A percentile compares a stretch with the other conserved stretches of the same genome.
Evolutionary conservation across 2,113 vertebrate genomes (phyloP).

Genomic region (Aldabrachelys gigantea): DNA sequence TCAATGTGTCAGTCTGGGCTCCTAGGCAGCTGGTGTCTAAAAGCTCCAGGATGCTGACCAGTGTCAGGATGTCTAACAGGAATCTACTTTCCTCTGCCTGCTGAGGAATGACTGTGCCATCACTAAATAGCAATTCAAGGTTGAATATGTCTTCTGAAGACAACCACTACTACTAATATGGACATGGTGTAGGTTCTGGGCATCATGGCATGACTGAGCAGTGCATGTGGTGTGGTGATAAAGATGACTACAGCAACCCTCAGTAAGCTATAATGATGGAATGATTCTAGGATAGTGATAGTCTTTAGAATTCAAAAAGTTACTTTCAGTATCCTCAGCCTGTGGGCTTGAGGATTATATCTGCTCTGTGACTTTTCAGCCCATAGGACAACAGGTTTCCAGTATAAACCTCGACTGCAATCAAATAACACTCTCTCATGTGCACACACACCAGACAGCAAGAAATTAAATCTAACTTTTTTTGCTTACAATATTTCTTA

Average conservation of each 20-base stretch:
- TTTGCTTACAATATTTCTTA: not conserved
- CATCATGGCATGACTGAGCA: not conserved
- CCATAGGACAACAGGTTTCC: not conserved
- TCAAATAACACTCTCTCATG: not conserved
- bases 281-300: not conserved
- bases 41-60: not conserved
- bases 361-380: not conserved
- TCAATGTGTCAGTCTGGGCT: not conserved
- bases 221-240: not conserved
- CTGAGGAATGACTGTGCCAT: not conserved
- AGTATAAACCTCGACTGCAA: not conserved
- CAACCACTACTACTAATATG: not conserved
- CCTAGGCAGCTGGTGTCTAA: not conserved
- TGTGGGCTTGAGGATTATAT: not conserved
- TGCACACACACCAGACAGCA: not conserved
- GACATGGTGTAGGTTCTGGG: not conserved
- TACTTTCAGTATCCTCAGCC: not conserved
- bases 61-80: not conserved
- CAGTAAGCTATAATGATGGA: not conserved
- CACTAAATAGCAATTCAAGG: not conserved
- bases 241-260: not conserved
- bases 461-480: not conserved
- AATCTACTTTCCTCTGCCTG: not conserved
- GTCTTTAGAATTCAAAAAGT: not conserved
- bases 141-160: not conserved